Evolutionary conservation across 1,140 invertebrate species (phyloP), one percentile per base, ranked within the genome.

Genomic region (Triops cancriformis): DNA sequence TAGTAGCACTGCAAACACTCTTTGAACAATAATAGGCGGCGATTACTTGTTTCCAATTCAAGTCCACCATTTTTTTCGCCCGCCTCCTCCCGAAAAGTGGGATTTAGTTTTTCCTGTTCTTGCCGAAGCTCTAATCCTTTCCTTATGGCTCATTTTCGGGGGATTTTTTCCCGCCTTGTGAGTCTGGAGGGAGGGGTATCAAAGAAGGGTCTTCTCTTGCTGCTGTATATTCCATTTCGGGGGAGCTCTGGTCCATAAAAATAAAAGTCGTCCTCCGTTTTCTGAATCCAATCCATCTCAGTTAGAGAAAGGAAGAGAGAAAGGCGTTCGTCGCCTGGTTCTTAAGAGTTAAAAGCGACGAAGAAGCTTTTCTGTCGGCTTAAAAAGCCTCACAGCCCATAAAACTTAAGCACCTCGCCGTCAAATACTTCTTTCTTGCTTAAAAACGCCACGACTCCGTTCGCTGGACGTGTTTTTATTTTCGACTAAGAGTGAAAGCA

Each of bases 401-500:
- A 64, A 64, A 64, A 64, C 51, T 64, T 64, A 64, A 64, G 51
- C 51, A 64, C 51, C 51, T 64, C 51, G 51, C 51, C 51, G 10
- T 64, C 51, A 64, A 18, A n/a, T 23, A 18, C n/a, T 23, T 23
- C 51, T 10, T 64, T 37, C 31, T 37, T 37, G 31, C 31, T 37
- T 37, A 37, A 37, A 37, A 37, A 37, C 31, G 43, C 43, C 73
- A 26, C 73, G 43, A 31, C 43, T 76, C 43, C 43, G 37, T 27
- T 64, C 75, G 41, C 28, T 43, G 27, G 27, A 43, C 43, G 41
- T 76, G 23, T 51, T 18, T 43, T 42, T 27, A 26, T 76, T 11
- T 76, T 41, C n/a, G 75, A 64, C 75, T 76, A 42, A n/a, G 31
- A 42, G 26, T 18, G 75, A 76, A 75, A 64, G 43, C 11, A 76